Conservation (phyloP, 2,113 vertebrate species). For the Delphinus delphis region DNA sequence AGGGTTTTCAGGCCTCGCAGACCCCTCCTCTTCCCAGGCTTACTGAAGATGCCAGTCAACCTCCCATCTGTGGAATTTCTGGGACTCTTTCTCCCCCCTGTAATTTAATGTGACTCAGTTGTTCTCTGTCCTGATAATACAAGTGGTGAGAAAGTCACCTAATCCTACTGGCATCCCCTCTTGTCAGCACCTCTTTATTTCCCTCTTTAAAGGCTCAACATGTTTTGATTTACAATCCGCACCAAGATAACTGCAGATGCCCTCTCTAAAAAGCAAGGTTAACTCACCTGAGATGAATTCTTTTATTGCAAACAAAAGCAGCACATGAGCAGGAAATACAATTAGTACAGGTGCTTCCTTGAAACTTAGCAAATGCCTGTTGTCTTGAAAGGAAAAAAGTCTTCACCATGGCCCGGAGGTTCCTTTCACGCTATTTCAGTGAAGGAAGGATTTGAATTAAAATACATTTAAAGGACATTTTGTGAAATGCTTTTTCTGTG, state of each 20-base stretch:
- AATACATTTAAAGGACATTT: conserved; percentile 34
- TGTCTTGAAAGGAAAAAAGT: conserved; percentile 70
- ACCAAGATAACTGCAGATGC: conserved; percentile 88
- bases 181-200: conserved; percentile 89
- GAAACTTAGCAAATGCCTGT: conserved; percentile 82
- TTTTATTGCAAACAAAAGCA: conserved; percentile 87
- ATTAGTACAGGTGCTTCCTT: conserved; percentile 89
- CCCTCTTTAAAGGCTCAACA: conserved; percentile 87
- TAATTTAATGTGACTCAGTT: conserved; percentile 88
- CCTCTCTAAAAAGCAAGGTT: conserved; percentile 88
- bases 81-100: conserved; percentile 85
- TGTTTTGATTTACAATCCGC: conserved; percentile 89
- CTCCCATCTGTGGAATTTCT: conserved; percentile 86
- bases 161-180: conserved; percentile 87
- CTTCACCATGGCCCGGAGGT: conserved; percentile 45
- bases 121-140: conserved; percentile 83
- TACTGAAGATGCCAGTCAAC: conserved; percentile 80
- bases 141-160: conserved; percentile 85
- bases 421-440: conserved; percentile 78
- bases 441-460: conserved; percentile 80
- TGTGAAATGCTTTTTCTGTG: too few relatives aligned
- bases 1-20: conserved; percentile 75
- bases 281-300: conserved; percentile 90
- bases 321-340: conserved; percentile 85
- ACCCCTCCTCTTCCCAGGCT: conserved; percentile 81